These are phyloP conservation scores for Pygoscelis adeliae DNA, from an alignment of 2,113 vertebrate species.

Conservation along the genomic window DNA sequence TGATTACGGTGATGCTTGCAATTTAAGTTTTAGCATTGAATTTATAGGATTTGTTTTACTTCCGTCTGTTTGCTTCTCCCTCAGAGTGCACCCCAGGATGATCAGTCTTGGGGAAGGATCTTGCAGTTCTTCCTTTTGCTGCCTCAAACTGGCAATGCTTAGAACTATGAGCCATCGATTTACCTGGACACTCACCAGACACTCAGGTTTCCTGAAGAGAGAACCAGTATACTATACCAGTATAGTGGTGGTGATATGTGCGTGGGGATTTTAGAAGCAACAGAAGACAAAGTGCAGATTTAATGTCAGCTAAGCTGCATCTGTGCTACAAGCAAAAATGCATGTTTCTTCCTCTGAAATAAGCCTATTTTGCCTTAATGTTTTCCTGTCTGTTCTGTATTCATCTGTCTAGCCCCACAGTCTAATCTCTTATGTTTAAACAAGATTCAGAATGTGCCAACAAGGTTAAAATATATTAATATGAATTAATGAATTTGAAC, in stretches of 20 bases:
- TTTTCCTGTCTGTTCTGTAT: not conserved
- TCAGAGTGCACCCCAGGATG: not conserved
- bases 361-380: not conserved
- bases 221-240: not conserved
- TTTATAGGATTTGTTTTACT: not conserved
- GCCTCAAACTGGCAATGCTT: not conserved
- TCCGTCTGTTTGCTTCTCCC: not conserved
- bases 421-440: not conserved
- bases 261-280: not conserved
- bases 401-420: not conserved
- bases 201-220: not conserved
- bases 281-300: not conserved
- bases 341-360: not conserved
- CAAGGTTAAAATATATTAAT: not conserved
- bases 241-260: rapidly evolving
- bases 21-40: not conserved
- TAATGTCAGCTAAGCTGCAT: not conserved
- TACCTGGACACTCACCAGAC: rapidly evolving
- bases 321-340: not conserved
- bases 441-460: not conserved
- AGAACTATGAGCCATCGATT: not conserved
- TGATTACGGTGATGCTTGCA: not conserved
- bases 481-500: not conserved
- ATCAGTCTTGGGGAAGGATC: not conserved
- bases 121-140: not conserved